Evolutionary conservation across 2,797 vertebrate species (phyloP).

Genomic region (Notolabrus celidotus): DNA sequence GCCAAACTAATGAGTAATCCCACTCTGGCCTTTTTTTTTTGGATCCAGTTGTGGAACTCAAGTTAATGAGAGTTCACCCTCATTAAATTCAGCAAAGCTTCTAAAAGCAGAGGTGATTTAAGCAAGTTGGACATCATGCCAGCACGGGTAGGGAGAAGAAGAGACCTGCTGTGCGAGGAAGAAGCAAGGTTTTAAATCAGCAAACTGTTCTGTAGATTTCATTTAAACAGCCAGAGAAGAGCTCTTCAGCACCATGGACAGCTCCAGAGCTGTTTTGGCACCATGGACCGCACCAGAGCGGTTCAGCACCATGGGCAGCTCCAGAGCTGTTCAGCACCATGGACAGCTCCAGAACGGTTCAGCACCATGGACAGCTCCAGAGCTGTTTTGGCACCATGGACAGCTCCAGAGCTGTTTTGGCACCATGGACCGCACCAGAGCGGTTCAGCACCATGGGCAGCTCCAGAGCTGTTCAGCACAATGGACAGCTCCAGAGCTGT

Average conservation of each 20-base stretch:
- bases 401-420: constrained; percentile 21
- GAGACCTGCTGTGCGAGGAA: constrained; percentile 1
- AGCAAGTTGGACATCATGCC: constrained; percentile 25
- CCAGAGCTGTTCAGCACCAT: constrained; percentile 16
- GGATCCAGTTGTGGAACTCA: constrained; percentile 46
- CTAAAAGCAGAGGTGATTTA: constrained; percentile 44
- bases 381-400: constrained; percentile 11
- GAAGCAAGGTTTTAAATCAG: constrained; percentile 7
- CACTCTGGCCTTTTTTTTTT: constrained; percentile 28
- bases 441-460: constrained; percentile 7
- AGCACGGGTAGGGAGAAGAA: not conserved
- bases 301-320: constrained; percentile 4
- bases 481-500: constrained; percentile 6
- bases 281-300: constrained; percentile 7
- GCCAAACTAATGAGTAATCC: constrained; percentile 39
- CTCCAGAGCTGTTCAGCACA: constrained; percentile 20
- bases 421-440: constrained; percentile 1
- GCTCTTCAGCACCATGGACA: constrained; percentile 8
- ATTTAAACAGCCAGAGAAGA: not conserved
- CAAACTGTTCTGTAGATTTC: constrained; percentile 10
- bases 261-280: not conserved
- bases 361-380: constrained; percentile 1
- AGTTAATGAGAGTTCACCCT: constrained; percentile 61
- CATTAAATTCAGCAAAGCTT: constrained; percentile 47
- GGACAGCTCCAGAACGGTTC: too few relatives aligned